Percentiles rank a stretch among this genome's conserved stretches.
Conservation (phyloP, 2,888 invertebrate species). For the Dicycla oo region DNA sequence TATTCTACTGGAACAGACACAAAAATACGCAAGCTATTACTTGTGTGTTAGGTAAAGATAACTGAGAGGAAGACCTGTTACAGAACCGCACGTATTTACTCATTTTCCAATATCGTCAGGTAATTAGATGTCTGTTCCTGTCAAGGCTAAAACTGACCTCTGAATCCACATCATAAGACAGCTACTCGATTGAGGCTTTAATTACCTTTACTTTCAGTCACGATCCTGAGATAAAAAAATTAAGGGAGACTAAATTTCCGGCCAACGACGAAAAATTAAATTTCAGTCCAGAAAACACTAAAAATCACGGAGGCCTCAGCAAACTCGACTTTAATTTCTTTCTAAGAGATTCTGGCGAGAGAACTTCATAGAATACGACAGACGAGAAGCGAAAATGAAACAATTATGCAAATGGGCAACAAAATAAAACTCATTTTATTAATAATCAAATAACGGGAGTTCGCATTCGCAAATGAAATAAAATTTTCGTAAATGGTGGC, state of each 20-base stretch:
- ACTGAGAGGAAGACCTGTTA: not conserved
- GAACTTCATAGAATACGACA: slow-evolving; percentile 82
- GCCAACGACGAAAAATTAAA: slow-evolving; percentile 64
- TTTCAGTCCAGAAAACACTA: slow-evolving; percentile 72
- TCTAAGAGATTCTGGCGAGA: slow-evolving; percentile 77
- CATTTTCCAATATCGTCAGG: not conserved
- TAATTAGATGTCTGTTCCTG: not conserved
- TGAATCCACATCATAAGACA: slow-evolving; percentile 7
- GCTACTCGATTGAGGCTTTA: slow-evolving; percentile 27
- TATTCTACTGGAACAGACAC: not conserved
- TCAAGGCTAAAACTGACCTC: slow-evolving; percentile 1
- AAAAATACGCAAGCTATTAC: not conserved
- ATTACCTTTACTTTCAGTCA: slow-evolving; percentile 38
- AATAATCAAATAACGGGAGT: slow-evolving; percentile 88
- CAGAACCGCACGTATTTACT: slow-evolving; percentile 3
- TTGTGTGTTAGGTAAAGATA: not conserved
- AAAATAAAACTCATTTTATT: slow-evolving; percentile 89
- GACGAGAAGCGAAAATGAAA: slow-evolving; percentile 86
- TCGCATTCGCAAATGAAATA: slow-evolving; percentile 86
- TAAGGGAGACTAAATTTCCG: slow-evolving; percentile 52
- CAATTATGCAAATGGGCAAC: slow-evolving; percentile 88
- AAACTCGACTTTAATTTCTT: slow-evolving; percentile 84
- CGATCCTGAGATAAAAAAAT: slow-evolving; percentile 42
- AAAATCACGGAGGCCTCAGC: slow-evolving; percentile 70
- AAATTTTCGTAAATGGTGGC: slow-evolving; percentile 86